A percentile compares a stretch with the other conserved stretches of the same genome.
Conservation (phyloP, 2,113 vertebrate genomes). For the Heliornis fulica region DNA sequence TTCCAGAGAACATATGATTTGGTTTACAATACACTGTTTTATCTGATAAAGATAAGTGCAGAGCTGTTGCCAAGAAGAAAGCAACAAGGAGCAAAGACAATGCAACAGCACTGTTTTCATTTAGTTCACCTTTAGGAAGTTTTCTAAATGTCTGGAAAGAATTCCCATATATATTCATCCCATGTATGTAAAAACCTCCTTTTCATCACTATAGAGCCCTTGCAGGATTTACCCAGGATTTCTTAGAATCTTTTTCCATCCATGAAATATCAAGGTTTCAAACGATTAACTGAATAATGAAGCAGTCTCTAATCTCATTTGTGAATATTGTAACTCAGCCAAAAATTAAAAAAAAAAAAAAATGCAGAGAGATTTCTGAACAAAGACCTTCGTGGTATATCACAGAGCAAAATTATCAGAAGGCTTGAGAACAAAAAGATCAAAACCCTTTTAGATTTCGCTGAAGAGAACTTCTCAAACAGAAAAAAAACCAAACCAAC, state of each 20-base stretch:
- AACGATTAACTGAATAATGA: background rate
- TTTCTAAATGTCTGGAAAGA: background rate
- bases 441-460: background rate
- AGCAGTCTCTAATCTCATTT: background rate
- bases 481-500: background rate
- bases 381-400: background rate
- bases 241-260: background rate
- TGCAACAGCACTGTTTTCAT: background rate
- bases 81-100: background rate
- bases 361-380: background rate
- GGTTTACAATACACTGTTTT: background rate
- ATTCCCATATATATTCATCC: background rate
- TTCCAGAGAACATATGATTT: background rate
- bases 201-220: background rate
- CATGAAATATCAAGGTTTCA: background rate
- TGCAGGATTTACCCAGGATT: background rate
- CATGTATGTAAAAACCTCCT: background rate
- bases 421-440: background rate
- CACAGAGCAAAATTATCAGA: background rate
- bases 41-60: conserved; percentile 29
- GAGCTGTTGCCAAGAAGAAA: background rate
- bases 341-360: background rate
- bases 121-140: background rate
- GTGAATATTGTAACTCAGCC: background rate
- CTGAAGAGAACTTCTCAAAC: background rate